Percentiles rank a stretch among this genome's conserved stretches.
Evolutionary conservation across 2,113 vertebrate genomes (phyloP).

Genomic region (Pseudorasbora parva): DNA sequence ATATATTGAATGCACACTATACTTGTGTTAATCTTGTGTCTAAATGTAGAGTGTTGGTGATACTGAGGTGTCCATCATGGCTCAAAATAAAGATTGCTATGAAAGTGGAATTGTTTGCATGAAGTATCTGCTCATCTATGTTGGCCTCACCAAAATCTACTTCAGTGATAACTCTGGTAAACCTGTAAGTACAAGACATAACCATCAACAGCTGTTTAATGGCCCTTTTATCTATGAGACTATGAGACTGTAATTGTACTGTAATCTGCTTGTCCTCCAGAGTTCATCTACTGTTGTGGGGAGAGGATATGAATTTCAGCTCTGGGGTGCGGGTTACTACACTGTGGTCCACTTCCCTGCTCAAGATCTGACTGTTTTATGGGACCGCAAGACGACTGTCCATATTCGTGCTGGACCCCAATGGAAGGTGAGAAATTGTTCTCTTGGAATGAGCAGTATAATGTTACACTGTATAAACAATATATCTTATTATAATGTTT

Average conservation of each 20-base stretch:
- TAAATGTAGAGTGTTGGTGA: constrained; percentile 84
- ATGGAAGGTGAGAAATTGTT: constrained; percentile 85
- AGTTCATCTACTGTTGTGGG: constrained; percentile 78
- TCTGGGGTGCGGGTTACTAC: constrained; percentile 94
- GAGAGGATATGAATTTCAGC: constrained; percentile 84
- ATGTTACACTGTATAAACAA: background rate
- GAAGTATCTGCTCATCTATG: constrained; percentile 90
- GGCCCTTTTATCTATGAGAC: background rate
- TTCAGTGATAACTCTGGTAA: constrained; percentile 88
- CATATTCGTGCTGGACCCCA: constrained; percentile 92
- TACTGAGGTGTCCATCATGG: constrained; percentile 88
- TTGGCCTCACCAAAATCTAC: constrained; percentile 91
- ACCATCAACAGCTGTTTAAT: background rate
- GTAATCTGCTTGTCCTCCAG: constrained; percentile 58
- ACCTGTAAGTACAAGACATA: constrained; percentile 76
- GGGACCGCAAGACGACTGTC: constrained; percentile 96
- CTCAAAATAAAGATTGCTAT: constrained; percentile 97
- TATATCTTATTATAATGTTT: constrained; percentile 27
- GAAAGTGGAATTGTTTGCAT: constrained; percentile 97
- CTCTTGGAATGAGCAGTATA: background rate
- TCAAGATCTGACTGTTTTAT: constrained; percentile 90
- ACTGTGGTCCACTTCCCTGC: constrained; percentile 88
- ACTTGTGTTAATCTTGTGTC: constrained; percentile 10
- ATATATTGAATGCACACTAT: background rate
- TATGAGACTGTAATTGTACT: background rate